phyloP scores from a whole-genome alignment of 2,113 vertebrate genomes.

The Halichoeres trimaculatus region DNA sequence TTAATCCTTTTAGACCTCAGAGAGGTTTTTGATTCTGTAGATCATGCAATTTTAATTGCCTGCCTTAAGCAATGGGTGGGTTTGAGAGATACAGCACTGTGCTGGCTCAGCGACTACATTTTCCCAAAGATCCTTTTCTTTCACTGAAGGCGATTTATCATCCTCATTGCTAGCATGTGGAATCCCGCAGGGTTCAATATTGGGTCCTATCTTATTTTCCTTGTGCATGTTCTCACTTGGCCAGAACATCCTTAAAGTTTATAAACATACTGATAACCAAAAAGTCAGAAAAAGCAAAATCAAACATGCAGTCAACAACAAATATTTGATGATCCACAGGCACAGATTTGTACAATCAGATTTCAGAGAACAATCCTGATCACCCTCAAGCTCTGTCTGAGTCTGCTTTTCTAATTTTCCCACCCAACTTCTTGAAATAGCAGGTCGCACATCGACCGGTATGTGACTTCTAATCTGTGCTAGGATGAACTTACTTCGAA shows the following conservation, averaged over 20 bases:
- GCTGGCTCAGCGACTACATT: slow-evolving; percentile 58
- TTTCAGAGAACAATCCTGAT: neutral
- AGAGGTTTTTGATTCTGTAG: slow-evolving; percentile 57
- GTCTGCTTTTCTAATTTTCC: neutral
- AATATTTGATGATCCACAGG: neutral
- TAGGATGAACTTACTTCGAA: too few species aligned
- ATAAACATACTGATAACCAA: neutral
- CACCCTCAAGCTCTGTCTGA: neutral
- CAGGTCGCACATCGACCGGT: neutral
- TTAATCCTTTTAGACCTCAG: slow-evolving; percentile 61
- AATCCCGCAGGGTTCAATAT: slow-evolving; percentile 55
- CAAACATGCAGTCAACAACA: neutral
- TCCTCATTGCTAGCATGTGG: slow-evolving; percentile 35
- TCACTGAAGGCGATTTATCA: slow-evolving; percentile 47
- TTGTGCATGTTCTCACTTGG: slow-evolving; percentile 18
- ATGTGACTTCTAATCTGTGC: too few species aligned
- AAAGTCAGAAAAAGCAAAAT: neutral
- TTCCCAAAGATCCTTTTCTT: slow-evolving; percentile 50
- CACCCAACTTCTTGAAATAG: neutral
- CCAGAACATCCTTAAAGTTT: slow-evolving; percentile 22
- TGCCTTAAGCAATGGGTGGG: slow-evolving; percentile 49
- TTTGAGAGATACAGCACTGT: slow-evolving; percentile 47
- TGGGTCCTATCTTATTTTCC: slow-evolving; percentile 28
- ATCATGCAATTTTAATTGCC: slow-evolving; percentile 70
- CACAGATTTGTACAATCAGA: neutral